Evolutionary conservation across 1,140 invertebrate species (phyloP).

Genomic region (Mizuhopecten yessoensis): DNA sequence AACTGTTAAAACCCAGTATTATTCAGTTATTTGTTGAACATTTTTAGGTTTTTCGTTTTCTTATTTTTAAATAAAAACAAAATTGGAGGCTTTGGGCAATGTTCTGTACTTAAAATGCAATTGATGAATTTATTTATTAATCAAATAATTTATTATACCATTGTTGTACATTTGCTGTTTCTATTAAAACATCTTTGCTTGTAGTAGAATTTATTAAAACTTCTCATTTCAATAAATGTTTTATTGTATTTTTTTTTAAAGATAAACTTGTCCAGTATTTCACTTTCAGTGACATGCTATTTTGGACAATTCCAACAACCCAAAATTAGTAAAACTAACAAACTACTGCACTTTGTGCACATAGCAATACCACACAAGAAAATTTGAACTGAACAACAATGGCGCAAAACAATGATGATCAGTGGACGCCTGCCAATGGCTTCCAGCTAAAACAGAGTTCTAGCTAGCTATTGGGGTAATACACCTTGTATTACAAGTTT

Average conservation of each 20-base stretch:
- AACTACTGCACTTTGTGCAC: no score
- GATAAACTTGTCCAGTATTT: no score
- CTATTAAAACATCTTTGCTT: conserved; percentile 39
- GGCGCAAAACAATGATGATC: no score
- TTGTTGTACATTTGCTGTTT: conserved; percentile 39
- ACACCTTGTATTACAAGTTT: no score
- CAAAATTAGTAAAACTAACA: no score
- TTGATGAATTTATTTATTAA: not conserved
- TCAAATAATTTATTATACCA: conserved; percentile 28
- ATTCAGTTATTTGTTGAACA: not conserved
- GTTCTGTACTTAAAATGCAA: not conserved
- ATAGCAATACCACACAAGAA: no score
- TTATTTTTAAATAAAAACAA: not conserved
- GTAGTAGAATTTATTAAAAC: conserved; percentile 39
- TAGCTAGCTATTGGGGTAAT: no score
- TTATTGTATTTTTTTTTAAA: not conserved
- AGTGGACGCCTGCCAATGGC: no score
- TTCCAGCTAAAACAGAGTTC: no score
- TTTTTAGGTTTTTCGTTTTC: conserved; percentile 20
- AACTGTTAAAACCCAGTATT: conserved; percentile 28
- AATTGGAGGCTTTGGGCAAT: conserved; percentile 11
- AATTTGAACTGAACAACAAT: no score
- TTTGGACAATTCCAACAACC: no score
- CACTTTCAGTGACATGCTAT: no score
- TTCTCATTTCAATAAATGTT: conserved; percentile 8